A percentile compares a stretch with the other conserved stretches of the same genome.
Conservation (phyloP, 2,113 vertebrate species). For the Mionectes macconnelli region DNA sequence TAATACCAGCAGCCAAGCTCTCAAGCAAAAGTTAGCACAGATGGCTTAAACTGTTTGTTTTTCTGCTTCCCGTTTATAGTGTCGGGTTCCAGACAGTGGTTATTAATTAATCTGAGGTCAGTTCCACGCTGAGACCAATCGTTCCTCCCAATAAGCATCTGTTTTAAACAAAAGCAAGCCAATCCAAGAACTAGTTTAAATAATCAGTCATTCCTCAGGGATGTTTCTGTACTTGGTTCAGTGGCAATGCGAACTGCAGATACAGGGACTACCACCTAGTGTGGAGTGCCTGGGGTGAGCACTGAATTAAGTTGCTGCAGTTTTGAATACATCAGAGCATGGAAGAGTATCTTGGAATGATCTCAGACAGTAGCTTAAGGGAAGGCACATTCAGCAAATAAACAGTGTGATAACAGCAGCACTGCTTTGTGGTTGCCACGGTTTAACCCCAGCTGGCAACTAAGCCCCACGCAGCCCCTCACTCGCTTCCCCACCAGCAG, state of each 20-base stretch:
- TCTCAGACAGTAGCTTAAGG: not conserved
- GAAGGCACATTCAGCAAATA: not conserved
- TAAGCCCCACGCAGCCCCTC: accelerated
- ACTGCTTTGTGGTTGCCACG: not conserved
- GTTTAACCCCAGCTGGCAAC: not conserved
- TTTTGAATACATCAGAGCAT: not conserved
- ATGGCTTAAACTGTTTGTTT: not conserved
- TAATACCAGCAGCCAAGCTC: not conserved
- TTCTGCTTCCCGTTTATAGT: not conserved
- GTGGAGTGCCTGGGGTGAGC: not conserved
- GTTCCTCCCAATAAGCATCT: not conserved
- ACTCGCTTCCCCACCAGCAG: not conserved
- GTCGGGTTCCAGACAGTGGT: not conserved
- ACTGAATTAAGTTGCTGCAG: not conserved
- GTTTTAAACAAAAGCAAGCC: not conserved
- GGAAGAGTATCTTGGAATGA: not conserved
- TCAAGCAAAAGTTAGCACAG: not conserved
- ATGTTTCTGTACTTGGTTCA: not conserved
- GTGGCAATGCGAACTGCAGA: not conserved
- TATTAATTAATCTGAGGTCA: constrained; percentile 17
- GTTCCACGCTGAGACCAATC: not conserved
- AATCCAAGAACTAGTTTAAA: not conserved
- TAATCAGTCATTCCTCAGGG: not conserved
- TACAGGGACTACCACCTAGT: accelerated
- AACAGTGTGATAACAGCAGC: not conserved